Evolutionary conservation across 2,113 vertebrate species (phyloP).

Genomic region (Xiphophorus hellerii): DNA sequence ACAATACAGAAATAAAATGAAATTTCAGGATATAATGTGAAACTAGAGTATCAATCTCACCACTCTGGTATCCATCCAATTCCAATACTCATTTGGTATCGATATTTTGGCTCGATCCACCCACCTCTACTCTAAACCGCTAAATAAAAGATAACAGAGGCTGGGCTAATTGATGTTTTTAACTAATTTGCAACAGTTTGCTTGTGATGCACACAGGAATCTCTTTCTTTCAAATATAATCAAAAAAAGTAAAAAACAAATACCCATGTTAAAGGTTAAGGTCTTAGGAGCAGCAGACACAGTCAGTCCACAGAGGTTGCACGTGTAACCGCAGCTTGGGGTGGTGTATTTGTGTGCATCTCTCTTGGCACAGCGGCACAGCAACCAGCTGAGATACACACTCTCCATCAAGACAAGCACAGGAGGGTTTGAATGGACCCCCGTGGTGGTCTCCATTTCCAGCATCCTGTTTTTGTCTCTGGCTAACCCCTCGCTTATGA

Average conservation of each 20-base stretch:
- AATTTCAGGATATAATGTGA: too few relatives aligned
- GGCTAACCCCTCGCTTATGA: slow-evolving; percentile 10
- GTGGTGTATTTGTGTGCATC: slow-evolving; percentile 11
- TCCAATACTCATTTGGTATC: too few relatives aligned
- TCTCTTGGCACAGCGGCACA: slow-evolving; percentile 16
- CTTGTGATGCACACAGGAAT: not conserved
- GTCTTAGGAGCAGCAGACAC: not conserved
- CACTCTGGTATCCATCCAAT: too few relatives aligned
- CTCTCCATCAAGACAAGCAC: slow-evolving; percentile 42
- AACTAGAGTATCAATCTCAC: too few relatives aligned
- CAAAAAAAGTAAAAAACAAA: not conserved
- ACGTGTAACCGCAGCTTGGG: slow-evolving; percentile 4
- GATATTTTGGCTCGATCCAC: too few relatives aligned
- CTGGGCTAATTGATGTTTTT: not conserved
- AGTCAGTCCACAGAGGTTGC: not conserved
- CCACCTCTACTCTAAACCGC: not conserved
- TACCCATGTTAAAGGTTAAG: not conserved
- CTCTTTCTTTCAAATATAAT: not conserved
- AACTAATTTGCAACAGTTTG: not conserved
- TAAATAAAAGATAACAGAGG: not conserved
- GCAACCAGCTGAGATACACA: slow-evolving; percentile 54
- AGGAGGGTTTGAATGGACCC: slow-evolving; percentile 40
- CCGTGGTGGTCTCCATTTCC: slow-evolving; percentile 36
- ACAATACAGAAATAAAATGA: too few relatives aligned
- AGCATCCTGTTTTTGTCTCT: slow-evolving; percentile 27